Conservation (phyloP, 2,888 invertebrate genomes). For the Mimachlamys varia region DNA sequence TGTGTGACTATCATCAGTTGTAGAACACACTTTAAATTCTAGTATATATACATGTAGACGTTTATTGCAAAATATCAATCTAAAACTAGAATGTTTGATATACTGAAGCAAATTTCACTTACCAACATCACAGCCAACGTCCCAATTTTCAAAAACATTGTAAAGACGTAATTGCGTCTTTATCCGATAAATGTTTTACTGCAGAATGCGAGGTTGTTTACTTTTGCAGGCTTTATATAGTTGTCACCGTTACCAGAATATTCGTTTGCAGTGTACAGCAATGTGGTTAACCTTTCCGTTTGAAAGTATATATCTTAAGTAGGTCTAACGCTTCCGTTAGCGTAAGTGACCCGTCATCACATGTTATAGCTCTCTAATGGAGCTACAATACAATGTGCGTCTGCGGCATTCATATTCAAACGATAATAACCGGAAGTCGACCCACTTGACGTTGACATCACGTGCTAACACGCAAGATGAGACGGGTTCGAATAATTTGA, state of each 20-base stretch:
- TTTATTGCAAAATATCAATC: too few species aligned
- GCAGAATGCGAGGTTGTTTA: neutral
- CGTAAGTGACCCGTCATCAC: neutral
- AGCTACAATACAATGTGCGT: neutral
- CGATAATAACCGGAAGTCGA: slow-evolving; percentile 8
- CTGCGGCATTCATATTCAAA: neutral
- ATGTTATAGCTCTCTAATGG: neutral
- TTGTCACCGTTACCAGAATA: neutral
- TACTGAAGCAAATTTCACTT: neutral
- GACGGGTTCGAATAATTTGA: neutral
- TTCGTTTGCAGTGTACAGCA: neutral
- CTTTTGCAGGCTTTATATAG: neutral
- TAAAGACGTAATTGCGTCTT: neutral
- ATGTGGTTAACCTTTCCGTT: neutral
- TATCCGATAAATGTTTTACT: neutral
- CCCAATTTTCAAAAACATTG: neutral
- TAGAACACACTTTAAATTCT: too few species aligned
- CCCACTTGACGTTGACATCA: neutral
- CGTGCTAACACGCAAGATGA: slow-evolving; percentile 1
- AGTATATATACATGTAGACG: too few species aligned
- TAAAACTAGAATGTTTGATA: too few species aligned
- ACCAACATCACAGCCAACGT: neutral
- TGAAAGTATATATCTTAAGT: neutral
- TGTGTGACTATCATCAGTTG: too few species aligned
- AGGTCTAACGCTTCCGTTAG: slow-evolving; percentile 18